A percentile compares a stretch with the other conserved stretches of the same genome.
Evolutionary conservation across 2,113 vertebrate species (phyloP).

Genomic region (Hippocampus barbouri): DNA sequence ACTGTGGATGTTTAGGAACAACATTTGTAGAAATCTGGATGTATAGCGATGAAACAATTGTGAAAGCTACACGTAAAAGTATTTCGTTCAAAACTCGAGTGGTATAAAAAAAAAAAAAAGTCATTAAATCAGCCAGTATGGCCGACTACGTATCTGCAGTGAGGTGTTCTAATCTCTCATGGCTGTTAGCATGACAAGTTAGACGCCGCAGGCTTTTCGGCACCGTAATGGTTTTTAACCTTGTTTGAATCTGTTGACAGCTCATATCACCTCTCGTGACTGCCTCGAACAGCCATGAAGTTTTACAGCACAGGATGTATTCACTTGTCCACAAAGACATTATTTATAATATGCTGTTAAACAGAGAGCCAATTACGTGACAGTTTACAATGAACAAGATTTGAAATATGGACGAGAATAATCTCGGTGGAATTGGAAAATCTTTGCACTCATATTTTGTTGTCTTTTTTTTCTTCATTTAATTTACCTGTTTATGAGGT

Average conservation of each 20-base stretch:
- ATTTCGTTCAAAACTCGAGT: constrained; percentile 1
- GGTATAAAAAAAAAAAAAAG: constrained; percentile 5
- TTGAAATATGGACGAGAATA: constrained; percentile 11
- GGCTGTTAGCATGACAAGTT: constrained; percentile 33
- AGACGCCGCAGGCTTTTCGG: constrained; percentile 39
- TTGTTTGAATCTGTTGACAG: constrained; percentile 43
- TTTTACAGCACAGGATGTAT: constrained; percentile 39
- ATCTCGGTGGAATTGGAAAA: neutral
- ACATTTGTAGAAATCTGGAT: neutral
- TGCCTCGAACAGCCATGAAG: constrained; percentile 30
- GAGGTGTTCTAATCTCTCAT: constrained; percentile 39
- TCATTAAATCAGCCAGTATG: constrained; percentile 6
- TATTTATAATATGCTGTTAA: constrained; percentile 11
- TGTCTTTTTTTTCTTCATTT: neutral
- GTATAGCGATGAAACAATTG: neutral
- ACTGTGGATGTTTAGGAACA: neutral
- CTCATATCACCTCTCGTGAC: constrained; percentile 38
- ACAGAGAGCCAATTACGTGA: constrained; percentile 26
- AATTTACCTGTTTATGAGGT: neutral
- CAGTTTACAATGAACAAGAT: constrained; percentile 22
- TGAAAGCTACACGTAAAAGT: neutral
- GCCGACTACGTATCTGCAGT: constrained; percentile 11
- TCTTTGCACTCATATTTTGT: neutral
- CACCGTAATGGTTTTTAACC: constrained; percentile 50
- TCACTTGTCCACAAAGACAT: constrained; percentile 8